Conservation (phyloP, 92 coral and sea anemone species). For the Zoanthus sociatus region DNA sequence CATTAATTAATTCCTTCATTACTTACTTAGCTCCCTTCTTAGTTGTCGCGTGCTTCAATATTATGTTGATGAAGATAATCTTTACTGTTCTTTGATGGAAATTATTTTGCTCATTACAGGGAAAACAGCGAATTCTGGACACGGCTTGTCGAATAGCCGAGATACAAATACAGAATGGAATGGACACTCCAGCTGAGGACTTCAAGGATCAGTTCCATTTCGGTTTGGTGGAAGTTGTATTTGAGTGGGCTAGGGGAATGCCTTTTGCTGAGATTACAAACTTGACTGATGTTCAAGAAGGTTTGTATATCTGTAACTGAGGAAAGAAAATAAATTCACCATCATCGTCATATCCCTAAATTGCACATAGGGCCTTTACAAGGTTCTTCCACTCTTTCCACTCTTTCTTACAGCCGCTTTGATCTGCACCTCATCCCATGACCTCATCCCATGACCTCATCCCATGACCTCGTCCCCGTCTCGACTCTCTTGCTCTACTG, state of each 20-base stretch:
- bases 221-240: constrained; percentile 93
- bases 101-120: constrained; percentile 53
- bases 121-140: constrained; percentile 77
- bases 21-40: too few species aligned
- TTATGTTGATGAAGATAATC: too few species aligned
- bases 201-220: constrained; percentile 84
- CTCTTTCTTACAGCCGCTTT: too few species aligned
- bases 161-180: constrained; percentile 81
- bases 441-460: too few species aligned
- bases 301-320: constrained; percentile 36
- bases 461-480: too few species aligned
- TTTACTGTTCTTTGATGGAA: neutral
- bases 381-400: too few species aligned
- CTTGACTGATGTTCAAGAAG: constrained; percentile 98
- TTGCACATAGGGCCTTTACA: too few species aligned
- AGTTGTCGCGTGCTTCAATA: too few species aligned
- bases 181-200: constrained; percentile 78
- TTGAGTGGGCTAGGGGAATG: constrained; percentile 97
- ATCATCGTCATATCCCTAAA: too few species aligned
- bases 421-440: too few species aligned
- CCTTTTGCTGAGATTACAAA: constrained; percentile 93
- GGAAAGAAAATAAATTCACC: neutral
- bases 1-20: too few species aligned
- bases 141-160: constrained; percentile 79
- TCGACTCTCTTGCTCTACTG: too few species aligned